Base-by-base conservation (phyloP, 2,888 invertebrate genomes). In the Tridacna gigas region DNA sequence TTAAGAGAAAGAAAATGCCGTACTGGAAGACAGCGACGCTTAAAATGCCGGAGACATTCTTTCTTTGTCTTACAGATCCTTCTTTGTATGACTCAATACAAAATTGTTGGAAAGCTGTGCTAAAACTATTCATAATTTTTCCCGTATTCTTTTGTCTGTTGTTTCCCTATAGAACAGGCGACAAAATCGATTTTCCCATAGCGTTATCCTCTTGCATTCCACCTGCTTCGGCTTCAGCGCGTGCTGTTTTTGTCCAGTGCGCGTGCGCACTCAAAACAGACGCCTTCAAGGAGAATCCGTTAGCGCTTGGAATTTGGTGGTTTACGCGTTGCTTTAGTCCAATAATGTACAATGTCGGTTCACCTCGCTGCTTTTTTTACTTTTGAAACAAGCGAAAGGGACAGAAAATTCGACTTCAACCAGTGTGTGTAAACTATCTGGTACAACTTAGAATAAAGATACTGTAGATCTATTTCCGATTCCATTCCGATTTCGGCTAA, bases 191-290 rank as follows among this genome's bases (percentile, higher is more conserved):
- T 82, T 82, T 82, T 82, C 63, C 80, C 85, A 82, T 82, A 85
- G 85, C 85, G 85, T 85, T 82, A 79, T 60, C 79, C 80, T 69
- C 73, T 79, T 56, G 71, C 61, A 84, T 77, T 85, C 85, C 85
- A 85, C 85, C 85, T 85, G 85, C 85, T 63, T n/a, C 73, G 77
- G 82, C 73, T 82, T 77, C 79, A 79, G 85, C 82, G 82, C 85
- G 85, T 82, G 82, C 85, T 82, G 61, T 47, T 71, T 66, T 75
- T 77, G 66, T 66, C 51, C 63, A 75, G 63, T 60, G 77, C 82
- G 82, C 85, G 82, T 82, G 82, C 75, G 79, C 77, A 56, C 71
- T 85, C 82, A 82, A 82, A 82, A 67, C 60, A 77, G 79, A 66
- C 79, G 85, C 82, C 85, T 66, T 77, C 60, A 67, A 66, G 60